A percentile compares a stretch with the other conserved stretches of the same genome.
phyloP scores from a whole-genome alignment of 2,888 invertebrate genomes.

The Pharmacophagus antenor region DNA sequence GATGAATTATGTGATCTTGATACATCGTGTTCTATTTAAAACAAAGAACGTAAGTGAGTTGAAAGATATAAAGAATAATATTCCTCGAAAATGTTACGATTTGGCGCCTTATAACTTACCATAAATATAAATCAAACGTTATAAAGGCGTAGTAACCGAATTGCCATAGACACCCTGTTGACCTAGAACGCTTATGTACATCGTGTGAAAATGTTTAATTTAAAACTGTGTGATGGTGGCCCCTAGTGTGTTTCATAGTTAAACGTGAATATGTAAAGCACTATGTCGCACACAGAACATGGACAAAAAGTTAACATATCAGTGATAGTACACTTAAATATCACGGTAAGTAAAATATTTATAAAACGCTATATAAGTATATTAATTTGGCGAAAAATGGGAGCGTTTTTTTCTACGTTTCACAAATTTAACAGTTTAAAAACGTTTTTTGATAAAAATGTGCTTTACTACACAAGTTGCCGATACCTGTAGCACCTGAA shows the following conservation, averaged over 20 bases:
- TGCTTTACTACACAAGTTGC: constrained; percentile 16
- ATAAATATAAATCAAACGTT: constrained; percentile 29
- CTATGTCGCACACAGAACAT: constrained; percentile 22
- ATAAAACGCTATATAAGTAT: constrained; percentile 40
- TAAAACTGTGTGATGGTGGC: constrained; percentile 34
- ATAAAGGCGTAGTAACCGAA: constrained; percentile 43
- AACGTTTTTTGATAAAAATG: constrained; percentile 11
- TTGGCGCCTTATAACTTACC: constrained; percentile 20
- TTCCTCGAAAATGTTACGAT: constrained; percentile 22
- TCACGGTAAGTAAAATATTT: constrained; percentile 35
- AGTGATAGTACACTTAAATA: constrained; percentile 28
- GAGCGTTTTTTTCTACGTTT: constrained; percentile 32
- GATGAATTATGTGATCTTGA: constrained; percentile 20
- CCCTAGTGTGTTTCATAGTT: constrained; percentile 33
- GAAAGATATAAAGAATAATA: constrained; percentile 20
- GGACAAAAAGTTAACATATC: constrained; percentile 27
- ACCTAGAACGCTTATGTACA: constrained; percentile 45
- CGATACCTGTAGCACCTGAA: constrained; percentile 18
- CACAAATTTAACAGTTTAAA: constrained; percentile 13
- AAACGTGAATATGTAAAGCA: constrained; percentile 8
- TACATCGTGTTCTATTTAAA: constrained; percentile 21
- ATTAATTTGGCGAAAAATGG: constrained; percentile 42
- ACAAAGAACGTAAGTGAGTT: constrained; percentile 6
- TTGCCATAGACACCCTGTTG: constrained; percentile 64
- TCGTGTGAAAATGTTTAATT: constrained; percentile 35